These are phyloP conservation scores for Nowickia ferox DNA, from an alignment of 2,888 invertebrate species.

Conservation along the genomic window DNA sequence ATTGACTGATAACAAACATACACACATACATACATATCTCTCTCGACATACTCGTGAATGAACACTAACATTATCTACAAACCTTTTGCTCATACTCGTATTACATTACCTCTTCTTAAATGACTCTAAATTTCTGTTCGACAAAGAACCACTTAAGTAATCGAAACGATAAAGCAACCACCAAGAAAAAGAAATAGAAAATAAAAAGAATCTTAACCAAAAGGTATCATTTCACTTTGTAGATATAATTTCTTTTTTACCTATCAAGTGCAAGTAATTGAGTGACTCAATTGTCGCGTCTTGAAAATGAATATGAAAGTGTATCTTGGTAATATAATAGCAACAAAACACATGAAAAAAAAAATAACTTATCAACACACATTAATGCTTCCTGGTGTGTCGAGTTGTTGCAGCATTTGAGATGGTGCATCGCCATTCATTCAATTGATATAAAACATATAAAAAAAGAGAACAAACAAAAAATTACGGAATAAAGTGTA, in stretches of 20 bases:
- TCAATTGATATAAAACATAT: conserved; percentile 55
- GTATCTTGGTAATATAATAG: conserved; percentile 49
- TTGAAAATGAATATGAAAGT: conserved; percentile 59
- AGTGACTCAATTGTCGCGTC: conserved; percentile 70
- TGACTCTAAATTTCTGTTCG: conserved; percentile 13
- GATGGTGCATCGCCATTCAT: conserved; percentile 64
- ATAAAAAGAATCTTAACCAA: conserved; percentile 37
- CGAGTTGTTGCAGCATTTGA: conserved; percentile 18
- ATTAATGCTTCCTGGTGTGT: conserved; percentile 69
- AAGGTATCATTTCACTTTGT: conserved; percentile 49
- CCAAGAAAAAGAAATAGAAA: background rate
- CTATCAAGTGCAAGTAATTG: conserved; percentile 67
- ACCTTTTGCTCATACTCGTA: conserved; percentile 21
- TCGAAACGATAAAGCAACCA: conserved; percentile 14
- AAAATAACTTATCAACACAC: conserved; percentile 66
- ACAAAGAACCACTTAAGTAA: conserved; percentile 47
- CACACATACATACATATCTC: background rate
- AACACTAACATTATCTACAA: conserved; percentile 37
- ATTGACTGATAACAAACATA: conserved; percentile 27
- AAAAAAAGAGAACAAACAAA: conserved; percentile 34
- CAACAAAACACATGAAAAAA: conserved; percentile 16
- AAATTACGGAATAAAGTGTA: conserved; percentile 35
- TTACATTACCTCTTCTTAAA: conserved; percentile 12
- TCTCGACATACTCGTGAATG: background rate
- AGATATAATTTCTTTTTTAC: conserved; percentile 50